phyloP scores from a whole-genome alignment of 2,888 invertebrate species.

The Diaprepes abbreviatus region DNA sequence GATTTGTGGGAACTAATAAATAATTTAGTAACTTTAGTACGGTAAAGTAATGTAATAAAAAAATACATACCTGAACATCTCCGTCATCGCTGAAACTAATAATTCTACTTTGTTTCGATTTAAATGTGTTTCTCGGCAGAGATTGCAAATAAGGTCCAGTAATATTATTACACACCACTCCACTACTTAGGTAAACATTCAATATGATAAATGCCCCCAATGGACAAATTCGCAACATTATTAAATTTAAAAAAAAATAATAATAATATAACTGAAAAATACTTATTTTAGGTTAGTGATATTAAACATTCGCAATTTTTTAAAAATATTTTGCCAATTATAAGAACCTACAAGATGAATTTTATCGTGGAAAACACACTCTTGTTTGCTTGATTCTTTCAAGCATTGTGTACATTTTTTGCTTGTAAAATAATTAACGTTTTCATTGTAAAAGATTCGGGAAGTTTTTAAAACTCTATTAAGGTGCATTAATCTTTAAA shows the following conservation, averaged over 20 bases:
- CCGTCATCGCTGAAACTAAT: conserved; percentile 72
- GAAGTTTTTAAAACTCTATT: conserved; percentile 1
- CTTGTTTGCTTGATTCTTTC: not conserved
- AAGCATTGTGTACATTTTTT: not conserved
- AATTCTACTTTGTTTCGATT: conserved; percentile 54
- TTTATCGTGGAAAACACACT: not conserved
- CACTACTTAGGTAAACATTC: not conserved
- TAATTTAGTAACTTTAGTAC: no score
- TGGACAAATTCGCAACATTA: not conserved
- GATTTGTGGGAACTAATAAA: no score
- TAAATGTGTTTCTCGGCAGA: not conserved
- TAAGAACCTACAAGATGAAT: no score
- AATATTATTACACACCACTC: conserved; percentile 7
- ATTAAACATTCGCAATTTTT: no score
- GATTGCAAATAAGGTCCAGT: not conserved
- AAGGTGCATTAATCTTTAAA: not conserved
- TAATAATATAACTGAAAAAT: no score
- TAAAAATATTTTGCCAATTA: no score
- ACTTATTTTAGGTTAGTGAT: no score
- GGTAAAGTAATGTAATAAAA: no score
- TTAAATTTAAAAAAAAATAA: not conserved
- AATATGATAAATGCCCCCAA: not conserved
- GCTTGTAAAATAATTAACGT: conserved; percentile 7
- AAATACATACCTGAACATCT: conserved; percentile 71
- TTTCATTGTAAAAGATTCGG: not conserved